phyloP scores from a whole-genome alignment of 2,888 invertebrate species.

The Dilophus febrilis region DNA sequence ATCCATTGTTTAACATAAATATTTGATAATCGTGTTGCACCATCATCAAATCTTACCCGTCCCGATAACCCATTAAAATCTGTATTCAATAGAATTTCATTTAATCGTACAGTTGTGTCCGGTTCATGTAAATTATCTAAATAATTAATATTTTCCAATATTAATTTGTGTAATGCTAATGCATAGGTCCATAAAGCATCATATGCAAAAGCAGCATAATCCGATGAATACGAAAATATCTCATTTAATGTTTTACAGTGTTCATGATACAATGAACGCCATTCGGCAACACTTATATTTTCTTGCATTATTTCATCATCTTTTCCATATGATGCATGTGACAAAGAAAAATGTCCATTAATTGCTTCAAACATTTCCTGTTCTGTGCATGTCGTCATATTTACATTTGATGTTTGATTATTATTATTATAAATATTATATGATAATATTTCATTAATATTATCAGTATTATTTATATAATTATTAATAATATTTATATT shows the following conservation, averaged over 20 bases:
- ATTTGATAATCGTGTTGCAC: slow-evolving; percentile 45
- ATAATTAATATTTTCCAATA: slow-evolving; percentile 30
- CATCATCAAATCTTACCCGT: slow-evolving; percentile 46
- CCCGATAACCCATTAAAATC: slow-evolving; percentile 62
- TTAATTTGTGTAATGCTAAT: slow-evolving; percentile 45
- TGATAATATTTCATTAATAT: no score
- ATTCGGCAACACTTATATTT: slow-evolving; percentile 43
- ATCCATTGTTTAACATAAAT: slow-evolving; percentile 44
- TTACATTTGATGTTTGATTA: slow-evolving; percentile 19
- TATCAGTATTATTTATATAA: slow-evolving; percentile 20
- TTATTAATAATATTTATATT: slow-evolving; percentile 29
- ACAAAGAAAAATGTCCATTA: slow-evolving; percentile 53
- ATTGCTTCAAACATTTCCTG: slow-evolving; percentile 45
- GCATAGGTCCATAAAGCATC: slow-evolving; percentile 73
- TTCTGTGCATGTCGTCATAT: slow-evolving; percentile 41
- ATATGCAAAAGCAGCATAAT: slow-evolving; percentile 60
- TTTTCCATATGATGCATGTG: slow-evolving; percentile 47
- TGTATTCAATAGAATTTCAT: slow-evolving; percentile 42
- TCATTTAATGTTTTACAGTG: not conserved
- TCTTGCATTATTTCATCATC: slow-evolving; percentile 44
- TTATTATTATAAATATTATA: no score
- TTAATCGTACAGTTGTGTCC: slow-evolving; percentile 28
- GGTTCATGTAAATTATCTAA: slow-evolving; percentile 15
- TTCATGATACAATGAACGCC: slow-evolving; percentile 34
- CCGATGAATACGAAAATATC: slow-evolving; percentile 25